Base-by-base conservation (phyloP, 1,140 invertebrate genomes). In the Solenopsis fugax region DNA sequence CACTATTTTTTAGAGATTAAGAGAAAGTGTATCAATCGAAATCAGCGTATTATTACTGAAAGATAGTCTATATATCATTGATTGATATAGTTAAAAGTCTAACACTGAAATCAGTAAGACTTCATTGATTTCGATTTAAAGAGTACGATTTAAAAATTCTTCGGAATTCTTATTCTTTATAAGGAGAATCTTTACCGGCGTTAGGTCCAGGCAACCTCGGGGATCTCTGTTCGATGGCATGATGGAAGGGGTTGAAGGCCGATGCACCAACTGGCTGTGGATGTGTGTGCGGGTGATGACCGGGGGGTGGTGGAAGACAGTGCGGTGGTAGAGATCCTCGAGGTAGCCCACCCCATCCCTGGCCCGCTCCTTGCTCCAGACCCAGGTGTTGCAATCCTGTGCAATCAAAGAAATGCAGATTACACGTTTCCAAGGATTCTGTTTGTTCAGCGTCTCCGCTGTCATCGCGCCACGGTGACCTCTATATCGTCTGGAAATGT, bases 161-260 rank as follows among this genome's bases (percentile, higher is more conserved):
- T 5, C 1, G 2, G 34, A 56, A 73, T 56, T 75, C 34, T 62
- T 60, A 58, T 48, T 60, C 29, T n/a, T 73, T 4, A 6, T 16
- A 13, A 21, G 1, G 16, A 60, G 16, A 50, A 65, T 78, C n/a
- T 77, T 90, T 92, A 95, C 94, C 94, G 64, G 89, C 88, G 71
- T 92, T 88, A 9, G 94, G 86, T 58, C 73, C 92, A 60, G 94
- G 90, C 37, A 95, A 56, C 87, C 94, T 93, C 54, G 94, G 94
- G 50, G 94, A 95, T 91, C 95, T 93, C 78, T 95, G 94, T 69
- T 95, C 95, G 72, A 95, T 94, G 34, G 93, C 92, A 37, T 95
- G 94, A 82, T 95, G 94, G 88, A 95, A 95, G 65, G 94, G 94
- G 85, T 95, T 95, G 89, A 95, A 95, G 72, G 95, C 94, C 62